phyloP scores from a whole-genome alignment of 2,888 invertebrate species.

The Lycaena phlaeas region DNA sequence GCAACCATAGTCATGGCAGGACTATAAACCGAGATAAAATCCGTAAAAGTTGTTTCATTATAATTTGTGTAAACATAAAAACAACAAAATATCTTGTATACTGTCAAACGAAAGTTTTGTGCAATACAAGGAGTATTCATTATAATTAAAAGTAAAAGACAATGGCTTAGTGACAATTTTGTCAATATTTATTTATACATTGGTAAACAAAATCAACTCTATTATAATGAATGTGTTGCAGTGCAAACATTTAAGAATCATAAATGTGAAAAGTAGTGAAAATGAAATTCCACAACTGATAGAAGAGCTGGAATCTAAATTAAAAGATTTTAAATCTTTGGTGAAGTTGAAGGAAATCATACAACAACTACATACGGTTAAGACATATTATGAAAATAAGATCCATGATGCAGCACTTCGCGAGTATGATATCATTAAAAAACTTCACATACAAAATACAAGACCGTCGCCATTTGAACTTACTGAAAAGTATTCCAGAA shows the following conservation, averaged over 20 bases:
- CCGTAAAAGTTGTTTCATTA: too few relatives aligned
- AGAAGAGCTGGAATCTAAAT: slow-evolving; percentile 35
- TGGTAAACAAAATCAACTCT: too few relatives aligned
- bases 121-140: too few relatives aligned
- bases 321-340: slow-evolving; percentile 38
- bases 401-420: slow-evolving; percentile 36
- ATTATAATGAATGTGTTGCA: slow-evolving; percentile 24
- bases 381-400: slow-evolving; percentile 33
- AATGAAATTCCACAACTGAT: slow-evolving; percentile 35
- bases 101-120: too few relatives aligned
- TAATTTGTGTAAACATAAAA: too few relatives aligned
- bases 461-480: slow-evolving; percentile 47
- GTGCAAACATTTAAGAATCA: slow-evolving; percentile 41
- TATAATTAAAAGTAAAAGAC: too few relatives aligned
- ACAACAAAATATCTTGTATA: too few relatives aligned
- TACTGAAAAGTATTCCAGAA: slow-evolving; percentile 38
- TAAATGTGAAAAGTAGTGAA: slow-evolving; percentile 28
- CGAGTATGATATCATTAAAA: slow-evolving; percentile 40
- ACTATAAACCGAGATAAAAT: too few relatives aligned
- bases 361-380: slow-evolving; percentile 31
- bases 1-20: too few relatives aligned
- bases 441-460: slow-evolving; percentile 34
- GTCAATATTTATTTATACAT: too few relatives aligned
- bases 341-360: slow-evolving; percentile 44
- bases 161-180: too few relatives aligned